phyloP scores from a whole-genome alignment of 2,888 invertebrate species.

The Nineta flava region DNA sequence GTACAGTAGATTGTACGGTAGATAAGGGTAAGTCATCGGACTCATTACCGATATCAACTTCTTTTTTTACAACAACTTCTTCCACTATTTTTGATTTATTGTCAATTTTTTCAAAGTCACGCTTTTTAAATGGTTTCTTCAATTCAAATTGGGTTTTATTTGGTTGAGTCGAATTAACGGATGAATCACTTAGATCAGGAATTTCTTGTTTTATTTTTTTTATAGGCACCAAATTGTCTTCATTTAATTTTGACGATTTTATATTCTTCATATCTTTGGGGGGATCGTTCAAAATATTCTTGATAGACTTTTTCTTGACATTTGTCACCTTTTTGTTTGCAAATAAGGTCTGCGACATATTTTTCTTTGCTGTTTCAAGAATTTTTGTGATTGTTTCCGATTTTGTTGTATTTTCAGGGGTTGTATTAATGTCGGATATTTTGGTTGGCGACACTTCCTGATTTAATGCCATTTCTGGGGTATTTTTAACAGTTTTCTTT shows the following conservation, averaged over 20 bases:
- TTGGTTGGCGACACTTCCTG: not conserved
- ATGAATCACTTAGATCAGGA: not conserved
- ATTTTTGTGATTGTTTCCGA: constrained; percentile 16
- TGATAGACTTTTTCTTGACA: no score
- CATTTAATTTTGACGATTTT: not conserved
- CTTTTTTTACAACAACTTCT: not conserved
- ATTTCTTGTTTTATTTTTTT: not conserved
- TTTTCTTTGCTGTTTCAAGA: constrained; percentile 15
- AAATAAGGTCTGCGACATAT: not conserved
- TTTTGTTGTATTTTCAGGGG: no score
- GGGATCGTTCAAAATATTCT: no score
- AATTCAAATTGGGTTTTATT: not conserved
- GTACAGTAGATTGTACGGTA: not conserved
- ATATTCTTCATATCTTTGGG: no score
- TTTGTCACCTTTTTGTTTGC: no score
- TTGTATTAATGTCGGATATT: no score
- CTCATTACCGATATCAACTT: not conserved
- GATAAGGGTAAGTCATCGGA: not conserved
- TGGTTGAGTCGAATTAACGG: not conserved
- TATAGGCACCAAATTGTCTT: not conserved
- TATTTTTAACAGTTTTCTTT: constrained; percentile 15
- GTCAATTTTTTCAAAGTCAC: not conserved
- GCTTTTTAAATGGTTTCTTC: not conserved
- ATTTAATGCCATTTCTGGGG: constrained; percentile 16
- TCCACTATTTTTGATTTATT: not conserved